Evolutionary conservation across 1,140 invertebrate genomes (phyloP), one percentile per base, ranked within the genome.

Genomic region (Dolichoris vasculosae): DNA sequence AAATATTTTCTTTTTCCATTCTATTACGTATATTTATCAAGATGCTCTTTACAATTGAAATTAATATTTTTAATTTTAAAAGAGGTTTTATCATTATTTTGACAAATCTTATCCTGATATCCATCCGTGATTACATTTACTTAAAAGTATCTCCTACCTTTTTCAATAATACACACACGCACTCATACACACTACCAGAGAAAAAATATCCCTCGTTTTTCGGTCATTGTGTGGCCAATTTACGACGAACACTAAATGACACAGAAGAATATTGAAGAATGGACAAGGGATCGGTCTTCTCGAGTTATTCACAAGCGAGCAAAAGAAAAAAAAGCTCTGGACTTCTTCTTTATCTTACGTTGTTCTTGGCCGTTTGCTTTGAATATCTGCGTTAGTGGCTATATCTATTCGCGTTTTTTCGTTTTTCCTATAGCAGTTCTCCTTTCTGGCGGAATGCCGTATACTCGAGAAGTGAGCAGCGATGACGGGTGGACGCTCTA

Each of bases 401-500:
- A 38, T 17, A n/a, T 9, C 30, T 59, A 59, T 32, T 23, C 64
- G 0, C 30, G 43, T n/a, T 48, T 55, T 30, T 82, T 17, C 6
- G 20, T 75, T 55, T 71, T 40, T n/a, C 8, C 35, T 40, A 35
- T 59, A 32, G 35, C 30, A 15, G 67, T 23, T 71, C n/a, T 40
- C 69, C 82, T 87, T 89, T 90, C 83, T 63, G 67, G 78, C 79
- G 82, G 83, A 86, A 84, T 88, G 88, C 82, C 87, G 88, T 82
- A 86, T 88, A 86, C 85, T 86, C 85, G 83, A 87, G 87, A 88
- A 93, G 84, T 92, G 91, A 92, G 89, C 87, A 40, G 80, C 83
- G 88, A 90, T 87, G 90, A 88, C 89, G 89, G 89, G 84, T 90
- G 88, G 88, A 90, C 90, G 89, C 89, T 91, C 88, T 92, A 91